phyloP scores from a whole-genome alignment of 2,113 vertebrate genomes.

The Chaenocephalus aceratus region DNA sequence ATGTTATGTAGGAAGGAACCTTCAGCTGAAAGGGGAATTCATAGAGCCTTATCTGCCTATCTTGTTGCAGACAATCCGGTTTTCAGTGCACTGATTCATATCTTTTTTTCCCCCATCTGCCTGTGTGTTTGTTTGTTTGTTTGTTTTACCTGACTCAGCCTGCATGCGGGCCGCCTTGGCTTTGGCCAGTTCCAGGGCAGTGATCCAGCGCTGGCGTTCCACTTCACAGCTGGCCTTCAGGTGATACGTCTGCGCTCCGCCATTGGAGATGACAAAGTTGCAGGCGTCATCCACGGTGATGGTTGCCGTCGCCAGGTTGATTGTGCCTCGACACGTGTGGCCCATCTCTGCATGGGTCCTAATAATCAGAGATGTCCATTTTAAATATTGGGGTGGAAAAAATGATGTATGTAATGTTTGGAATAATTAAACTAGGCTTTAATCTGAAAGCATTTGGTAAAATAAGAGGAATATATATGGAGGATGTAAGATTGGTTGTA shows the following conservation, averaged over 20 bases:
- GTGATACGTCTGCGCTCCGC: slow-evolving; percentile 95
- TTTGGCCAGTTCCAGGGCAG: slow-evolving; percentile 94
- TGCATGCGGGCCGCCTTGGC: slow-evolving; percentile 96
- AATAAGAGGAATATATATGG: not conserved
- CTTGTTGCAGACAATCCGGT: not conserved
- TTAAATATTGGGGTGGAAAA: no score
- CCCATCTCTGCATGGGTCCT: slow-evolving; percentile 98
- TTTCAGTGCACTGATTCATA: no score
- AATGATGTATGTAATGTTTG: no score
- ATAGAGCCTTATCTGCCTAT: not conserved
- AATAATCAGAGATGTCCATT: not conserved
- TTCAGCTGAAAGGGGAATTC: not conserved
- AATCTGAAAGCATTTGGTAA: no score
- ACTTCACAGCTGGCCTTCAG: slow-evolving; percentile 96
- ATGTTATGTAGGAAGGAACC: no score
- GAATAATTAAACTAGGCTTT: not conserved
- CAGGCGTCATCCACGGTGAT: slow-evolving; percentile 96
- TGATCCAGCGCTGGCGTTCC: slow-evolving; percentile 96
- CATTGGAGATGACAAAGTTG: slow-evolving; percentile 97
- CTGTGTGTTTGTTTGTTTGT: not conserved
- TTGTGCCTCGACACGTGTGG: slow-evolving; percentile 96
- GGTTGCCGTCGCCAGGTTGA: slow-evolving; percentile 95
- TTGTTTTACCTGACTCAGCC: slow-evolving; percentile 90
- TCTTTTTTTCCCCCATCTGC: not conserved
- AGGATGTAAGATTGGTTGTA: not conserved